Percentiles rank a stretch among this genome's conserved stretches.
These are phyloP conservation scores for Cyaniris semiargus DNA, from an alignment of 2,888 invertebrate species.

Conservation along the genomic window DNA sequence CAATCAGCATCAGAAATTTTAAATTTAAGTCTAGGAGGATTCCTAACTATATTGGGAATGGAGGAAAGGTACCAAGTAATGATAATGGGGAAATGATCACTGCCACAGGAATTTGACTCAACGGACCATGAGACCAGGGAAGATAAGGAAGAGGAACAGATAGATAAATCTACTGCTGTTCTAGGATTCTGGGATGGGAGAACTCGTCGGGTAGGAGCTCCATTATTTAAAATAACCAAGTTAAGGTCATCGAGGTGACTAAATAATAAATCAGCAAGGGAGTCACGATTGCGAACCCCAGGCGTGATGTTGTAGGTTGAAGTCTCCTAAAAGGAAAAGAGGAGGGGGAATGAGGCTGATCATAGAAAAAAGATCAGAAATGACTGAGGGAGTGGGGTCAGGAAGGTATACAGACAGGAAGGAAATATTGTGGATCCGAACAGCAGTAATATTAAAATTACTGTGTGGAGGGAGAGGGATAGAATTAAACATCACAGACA, in stretches of 20 bases:
- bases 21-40: too few species aligned
- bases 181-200: not conserved
- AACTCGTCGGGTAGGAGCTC: not conserved
- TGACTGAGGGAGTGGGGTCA: not conserved
- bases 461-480: not conserved
- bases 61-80: too few species aligned
- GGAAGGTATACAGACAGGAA: not conserved
- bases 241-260: not conserved
- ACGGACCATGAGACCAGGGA: too few species aligned
- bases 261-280: not conserved
- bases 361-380: not conserved
- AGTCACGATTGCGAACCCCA: not conserved
- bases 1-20: too few species aligned
- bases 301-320: not conserved
- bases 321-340: not conserved
- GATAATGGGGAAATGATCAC: too few species aligned
- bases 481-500: not conserved
- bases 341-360: not conserved
- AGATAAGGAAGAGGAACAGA: not conserved
- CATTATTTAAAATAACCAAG: not conserved
- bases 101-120: too few species aligned
- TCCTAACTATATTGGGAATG: too few species aligned
- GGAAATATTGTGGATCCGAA: not conserved
- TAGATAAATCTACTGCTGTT: constrained; percentile 3
- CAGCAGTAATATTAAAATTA: too few species aligned